Base-by-base conservation (phyloP, 2,888 invertebrate species). In the Agrilus cyanescens region DNA sequence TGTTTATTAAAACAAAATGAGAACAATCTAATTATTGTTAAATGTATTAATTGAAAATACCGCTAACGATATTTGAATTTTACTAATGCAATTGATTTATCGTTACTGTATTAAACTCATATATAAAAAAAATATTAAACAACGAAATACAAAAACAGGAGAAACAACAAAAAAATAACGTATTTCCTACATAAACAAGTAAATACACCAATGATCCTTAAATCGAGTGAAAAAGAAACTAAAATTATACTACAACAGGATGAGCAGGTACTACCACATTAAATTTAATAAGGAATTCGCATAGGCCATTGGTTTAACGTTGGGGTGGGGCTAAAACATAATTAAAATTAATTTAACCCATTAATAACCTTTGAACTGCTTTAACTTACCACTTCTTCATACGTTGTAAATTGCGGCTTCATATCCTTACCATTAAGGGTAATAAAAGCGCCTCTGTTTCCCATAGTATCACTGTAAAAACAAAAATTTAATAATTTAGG, bases 381-480 rank as follows among this genome's bases (percentile, higher is more conserved):
- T 40, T 38, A 44, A 74, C 86, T 76, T 73, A 94, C 93, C 80
- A 93, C 96, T 61, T 94, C 93, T 64, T 86, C 85, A 67, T 95
- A 99, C 4, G 89, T 82, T 43, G 83, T 86, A 70, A 85, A 95
- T 54, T 85, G 79, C 36, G 97, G 97, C 63, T 76, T 80, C 73
- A 97, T 81, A 65, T 90, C 85, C 64, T 82, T 83, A 46, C 97
- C 98, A 50, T 80, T 87, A 64, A 98, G 78, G 53, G 82, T 94
- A 62, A 98, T 95, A 71, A 90, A 97, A 58, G 98, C 96, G 63
- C 97, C 98, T 69, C 86, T 83, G 73, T 99, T 99, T 58, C 93
- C 95, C 91, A 98, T 96, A 45, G 93, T 89, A 80, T 97, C 96
- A 79, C 95, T 94, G 68, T 32, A 75, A 75, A 44, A 50, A 12